Percentiles rank a stretch among this genome's conserved stretches.
Conservation (phyloP, 2,113 vertebrate species). For the Microtus oregoni region DNA sequence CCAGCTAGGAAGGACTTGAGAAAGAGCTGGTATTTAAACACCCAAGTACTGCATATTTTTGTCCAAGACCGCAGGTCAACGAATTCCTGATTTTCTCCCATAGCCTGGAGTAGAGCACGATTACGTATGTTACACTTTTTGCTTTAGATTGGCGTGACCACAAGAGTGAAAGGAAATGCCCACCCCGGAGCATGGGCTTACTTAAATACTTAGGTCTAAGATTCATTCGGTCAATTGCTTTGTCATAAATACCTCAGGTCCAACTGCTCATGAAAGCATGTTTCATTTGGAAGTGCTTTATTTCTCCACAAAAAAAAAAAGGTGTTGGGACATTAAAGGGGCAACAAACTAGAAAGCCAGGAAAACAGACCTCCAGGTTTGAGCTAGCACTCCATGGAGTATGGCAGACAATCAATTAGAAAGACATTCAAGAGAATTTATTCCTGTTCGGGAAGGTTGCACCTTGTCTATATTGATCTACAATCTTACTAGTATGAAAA, state of each 20-base stretch:
- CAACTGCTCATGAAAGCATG: neutral
- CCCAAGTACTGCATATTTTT: neutral
- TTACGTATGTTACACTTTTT: neutral
- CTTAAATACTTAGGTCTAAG: conserved; percentile 33
- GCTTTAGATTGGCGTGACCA: conserved; percentile 55
- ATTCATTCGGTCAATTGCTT: conserved; percentile 47
- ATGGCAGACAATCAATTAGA: neutral
- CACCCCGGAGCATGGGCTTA: neutral
- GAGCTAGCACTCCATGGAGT: neutral
- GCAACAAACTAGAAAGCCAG: neutral
- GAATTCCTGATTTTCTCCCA: neutral
- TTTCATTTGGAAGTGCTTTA: conserved; percentile 14
- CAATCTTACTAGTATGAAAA: neutral
- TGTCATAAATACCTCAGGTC: conserved; percentile 29
- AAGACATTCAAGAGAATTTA: conserved; percentile 16
- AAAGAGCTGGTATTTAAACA: conserved; percentile 37
- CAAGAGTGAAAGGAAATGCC: conserved; percentile 17
- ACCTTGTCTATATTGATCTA: neutral
- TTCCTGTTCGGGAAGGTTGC: neutral
- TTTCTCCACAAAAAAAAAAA: neutral
- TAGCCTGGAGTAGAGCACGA: neutral
- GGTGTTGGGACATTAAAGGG: neutral
- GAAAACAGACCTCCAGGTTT: neutral
- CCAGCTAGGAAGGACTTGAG: conserved; percentile 50
- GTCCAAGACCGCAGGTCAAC: neutral